Evolutionary conservation across 2,888 invertebrate genomes (phyloP), one percentile per base, ranked within the genome.

Genomic region (Tipula confusa): DNA sequence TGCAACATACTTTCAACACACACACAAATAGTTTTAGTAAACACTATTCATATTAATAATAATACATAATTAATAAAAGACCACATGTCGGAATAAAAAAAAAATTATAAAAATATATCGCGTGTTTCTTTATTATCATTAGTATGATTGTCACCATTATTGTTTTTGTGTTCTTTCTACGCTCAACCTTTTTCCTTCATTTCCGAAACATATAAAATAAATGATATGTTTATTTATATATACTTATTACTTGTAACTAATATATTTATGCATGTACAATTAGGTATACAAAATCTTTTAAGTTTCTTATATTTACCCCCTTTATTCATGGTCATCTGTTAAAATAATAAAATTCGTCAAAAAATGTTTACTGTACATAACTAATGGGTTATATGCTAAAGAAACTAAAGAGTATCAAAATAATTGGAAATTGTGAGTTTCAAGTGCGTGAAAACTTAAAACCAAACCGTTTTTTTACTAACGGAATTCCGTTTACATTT

Each of bases 61-160:
- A 24, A 48, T 64, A 64, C n/a, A 24, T 64, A 24, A 64, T 64
- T 24, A 24, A 24, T 18, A 64, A 64, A 64, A 64, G 6, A 9
- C 64, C 24, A 13, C 24, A 64, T 64, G 24, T 64, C 64, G 64
- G 9, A 64, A 64, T 24, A 64, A 64, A 64, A 24, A 7, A 64
- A 64, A 64, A 64, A 64, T 64, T 64, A 64, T 64, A 64, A 64
- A 64, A 64, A 64, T 64, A 64, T 64, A 64, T 64, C 64, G 64
- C 64, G 64, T 64, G 64, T 64, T 64, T 64, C 64, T 9, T 64
- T 64, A 64, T 64, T 64, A 64, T 64, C 64, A 64, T 64, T 64
- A 64, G 64, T 64, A 64, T 64, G 64, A 64, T 24, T 64, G 64
- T 64, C 64, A 64, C 24, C 64, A 64, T 64, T 64, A 48, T 48